Evolutionary conservation across 2,797 vertebrate species (phyloP).

Genomic region (Brachymystax lenok): DNA sequence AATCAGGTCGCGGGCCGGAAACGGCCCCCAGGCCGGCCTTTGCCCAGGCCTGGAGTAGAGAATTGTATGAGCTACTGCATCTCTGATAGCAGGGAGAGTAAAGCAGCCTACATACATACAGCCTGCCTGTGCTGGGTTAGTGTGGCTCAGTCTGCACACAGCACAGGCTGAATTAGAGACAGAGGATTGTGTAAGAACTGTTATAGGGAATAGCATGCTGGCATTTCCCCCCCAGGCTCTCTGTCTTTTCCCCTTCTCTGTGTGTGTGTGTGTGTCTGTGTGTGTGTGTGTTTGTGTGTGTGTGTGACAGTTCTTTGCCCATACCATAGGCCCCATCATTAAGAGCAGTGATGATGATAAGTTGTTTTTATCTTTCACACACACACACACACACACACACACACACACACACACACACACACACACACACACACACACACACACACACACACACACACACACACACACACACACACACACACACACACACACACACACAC

Average conservation of each 20-base stretch:
- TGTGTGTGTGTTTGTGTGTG: too few species aligned
- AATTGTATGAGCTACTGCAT: too few species aligned
- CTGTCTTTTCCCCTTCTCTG: slow-evolving; percentile 6
- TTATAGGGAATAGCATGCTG: slow-evolving; percentile 5
- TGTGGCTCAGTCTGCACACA: background rate
- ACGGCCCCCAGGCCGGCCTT: too few species aligned
- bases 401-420: slow-evolving; percentile 1
- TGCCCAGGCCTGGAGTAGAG: too few species aligned
- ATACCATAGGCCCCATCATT: slow-evolving; percentile 38
- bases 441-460: too few species aligned
- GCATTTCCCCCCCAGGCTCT: background rate
- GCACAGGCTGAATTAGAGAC: background rate
- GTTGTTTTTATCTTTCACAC: slow-evolving; percentile 27
- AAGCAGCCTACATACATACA: too few species aligned
- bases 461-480: slow-evolving; percentile 34
- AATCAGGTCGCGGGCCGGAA: too few species aligned
- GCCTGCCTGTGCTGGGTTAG: slow-evolving; percentile 7
- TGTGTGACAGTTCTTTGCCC: too few species aligned
- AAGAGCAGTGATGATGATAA: slow-evolving; percentile 54
- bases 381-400: background rate
- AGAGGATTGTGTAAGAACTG: background rate
- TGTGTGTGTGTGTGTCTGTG: background rate
- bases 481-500: too few species aligned
- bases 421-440: background rate
- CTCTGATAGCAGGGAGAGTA: too few species aligned